Percentiles rank a stretch among this genome's conserved stretches.
Conservation (phyloP, 2,797 vertebrate genomes). For the Pantherophis vulpinus region DNA sequence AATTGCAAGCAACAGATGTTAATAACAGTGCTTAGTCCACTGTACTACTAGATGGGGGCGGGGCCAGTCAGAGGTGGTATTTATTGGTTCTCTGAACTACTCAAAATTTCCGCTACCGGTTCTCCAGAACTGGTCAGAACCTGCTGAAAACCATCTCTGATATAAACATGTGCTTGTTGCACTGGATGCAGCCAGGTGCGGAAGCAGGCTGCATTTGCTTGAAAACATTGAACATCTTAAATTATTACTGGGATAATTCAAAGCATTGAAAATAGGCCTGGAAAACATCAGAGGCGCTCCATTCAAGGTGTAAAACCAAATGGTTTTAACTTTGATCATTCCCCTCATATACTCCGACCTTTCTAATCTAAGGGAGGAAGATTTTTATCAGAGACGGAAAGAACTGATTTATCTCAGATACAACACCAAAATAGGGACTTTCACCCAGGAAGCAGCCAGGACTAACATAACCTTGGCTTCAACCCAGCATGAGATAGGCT, state of each 20-base stretch:
- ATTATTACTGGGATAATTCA: neutral
- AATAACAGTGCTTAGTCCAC: too few species aligned
- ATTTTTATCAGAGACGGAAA: neutral
- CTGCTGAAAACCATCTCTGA: neutral
- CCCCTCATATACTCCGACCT: neutral
- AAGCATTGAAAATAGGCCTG: neutral
- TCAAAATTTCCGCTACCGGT: too few species aligned
- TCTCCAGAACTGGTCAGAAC: too few species aligned
- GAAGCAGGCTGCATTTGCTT: neutral
- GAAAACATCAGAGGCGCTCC: neutral
- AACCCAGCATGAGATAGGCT: neutral
- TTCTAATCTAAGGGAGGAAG: neutral
- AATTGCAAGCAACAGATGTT: too few species aligned
- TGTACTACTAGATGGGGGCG: too few species aligned
- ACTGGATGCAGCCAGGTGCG: neutral
- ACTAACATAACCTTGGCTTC: neutral
- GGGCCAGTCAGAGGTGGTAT: too few species aligned
- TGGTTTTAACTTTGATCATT: neutral
- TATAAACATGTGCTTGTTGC: neutral
- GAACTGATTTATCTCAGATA: neutral
- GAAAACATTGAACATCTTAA: neutral
- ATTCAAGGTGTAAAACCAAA: neutral
- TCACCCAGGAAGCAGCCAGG: neutral
- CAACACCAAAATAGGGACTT: neutral
- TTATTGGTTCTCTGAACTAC: too few species aligned